Evolutionary conservation across 2,797 vertebrate species (phyloP).

Genomic region (Pitangus sulphuratus): DNA sequence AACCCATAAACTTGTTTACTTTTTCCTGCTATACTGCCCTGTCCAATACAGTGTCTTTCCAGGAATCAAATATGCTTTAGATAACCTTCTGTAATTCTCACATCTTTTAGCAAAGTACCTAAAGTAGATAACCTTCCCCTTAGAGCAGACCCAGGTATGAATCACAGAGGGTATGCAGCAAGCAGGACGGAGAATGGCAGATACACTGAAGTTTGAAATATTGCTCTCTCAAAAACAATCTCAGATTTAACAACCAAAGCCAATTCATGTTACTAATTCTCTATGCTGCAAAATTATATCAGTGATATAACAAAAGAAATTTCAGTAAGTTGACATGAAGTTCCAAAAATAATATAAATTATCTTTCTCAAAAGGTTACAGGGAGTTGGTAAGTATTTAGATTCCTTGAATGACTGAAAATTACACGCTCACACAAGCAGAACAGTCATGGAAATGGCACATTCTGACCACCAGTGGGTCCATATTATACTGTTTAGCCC

Average conservation of each 20-base stretch:
- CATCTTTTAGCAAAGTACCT: not conserved
- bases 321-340: not conserved
- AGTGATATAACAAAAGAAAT: not conserved
- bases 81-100: not conserved
- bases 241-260: not conserved
- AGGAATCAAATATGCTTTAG: not conserved
- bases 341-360: not conserved
- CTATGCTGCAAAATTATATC: not conserved
- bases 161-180: not conserved
- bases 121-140: not conserved
- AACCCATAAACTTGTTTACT: not conserved
- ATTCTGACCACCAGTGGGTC: not conserved
- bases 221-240: not conserved
- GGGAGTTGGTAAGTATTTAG: not conserved
- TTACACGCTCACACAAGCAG: not conserved
- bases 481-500: not conserved
- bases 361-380: not conserved
- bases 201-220: not conserved
- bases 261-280: not conserved
- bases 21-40: not conserved
- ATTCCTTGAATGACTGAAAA: not conserved
- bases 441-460: not conserved
- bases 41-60: not conserved
- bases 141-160: not conserved
- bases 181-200: not conserved